Conservation (phyloP, 2,797 vertebrate genomes). For the Trematomus bernacchii region DNA sequence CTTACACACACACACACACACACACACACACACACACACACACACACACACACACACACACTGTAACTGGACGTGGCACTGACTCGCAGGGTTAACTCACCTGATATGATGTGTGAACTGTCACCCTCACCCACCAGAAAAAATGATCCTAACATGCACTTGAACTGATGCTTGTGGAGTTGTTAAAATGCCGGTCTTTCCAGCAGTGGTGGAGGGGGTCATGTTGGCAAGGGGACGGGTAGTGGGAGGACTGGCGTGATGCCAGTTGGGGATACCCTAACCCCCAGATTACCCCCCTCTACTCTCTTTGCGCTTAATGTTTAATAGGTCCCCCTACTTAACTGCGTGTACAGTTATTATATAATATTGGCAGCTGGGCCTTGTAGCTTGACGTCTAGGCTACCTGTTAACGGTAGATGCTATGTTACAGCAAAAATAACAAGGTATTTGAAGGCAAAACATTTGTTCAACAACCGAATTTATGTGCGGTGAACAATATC, state of each 20-base stretch:
- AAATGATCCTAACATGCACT: conserved; percentile 39
- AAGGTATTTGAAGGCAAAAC: background rate
- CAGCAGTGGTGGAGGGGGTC: conserved; percentile 19
- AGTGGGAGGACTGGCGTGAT: conserved; percentile 25
- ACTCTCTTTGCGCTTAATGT: background rate
- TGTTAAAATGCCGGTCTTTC: conserved; percentile 42
- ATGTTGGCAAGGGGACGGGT: conserved; percentile 18
- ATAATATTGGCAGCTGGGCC: no score
- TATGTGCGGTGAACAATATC: background rate
- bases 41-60: background rate
- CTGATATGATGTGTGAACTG: conserved; percentile 51
- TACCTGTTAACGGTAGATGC: no score
- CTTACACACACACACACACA: background rate
- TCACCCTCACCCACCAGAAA: conserved; percentile 15
- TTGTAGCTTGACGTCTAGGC: no score
- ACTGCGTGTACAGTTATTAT: background rate
- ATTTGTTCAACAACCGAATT: background rate
- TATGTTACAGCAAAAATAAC: background rate
- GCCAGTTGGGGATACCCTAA: conserved; percentile 57
- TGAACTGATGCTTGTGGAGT: conserved; percentile 10
- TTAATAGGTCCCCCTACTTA: background rate
- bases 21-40: background rate
- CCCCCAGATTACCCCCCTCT: conserved; percentile 14
- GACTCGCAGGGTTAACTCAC: conserved; percentile 42
- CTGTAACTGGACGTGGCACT: conserved; percentile 31